Evolutionary conservation across 2,113 vertebrate genomes (phyloP).

Genomic region (Microcebus jonahi): DNA sequence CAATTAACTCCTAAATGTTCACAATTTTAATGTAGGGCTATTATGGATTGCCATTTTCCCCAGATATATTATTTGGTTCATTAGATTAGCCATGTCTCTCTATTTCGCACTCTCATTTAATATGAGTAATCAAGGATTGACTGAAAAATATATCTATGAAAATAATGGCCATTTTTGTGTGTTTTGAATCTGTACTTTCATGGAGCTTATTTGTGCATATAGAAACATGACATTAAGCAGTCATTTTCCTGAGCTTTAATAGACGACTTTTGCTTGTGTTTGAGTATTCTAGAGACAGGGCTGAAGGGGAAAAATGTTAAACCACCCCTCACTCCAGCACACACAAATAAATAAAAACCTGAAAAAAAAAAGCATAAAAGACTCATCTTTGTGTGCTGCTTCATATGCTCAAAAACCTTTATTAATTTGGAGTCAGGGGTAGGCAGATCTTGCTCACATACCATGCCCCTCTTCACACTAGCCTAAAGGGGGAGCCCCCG

Average conservation of each 20-base stretch:
- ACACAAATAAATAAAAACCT: not conserved
- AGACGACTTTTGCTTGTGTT: slow-evolving; percentile 38
- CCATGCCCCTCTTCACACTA: not conserved
- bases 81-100: slow-evolving; percentile 22
- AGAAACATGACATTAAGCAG: slow-evolving; percentile 8
- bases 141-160: not conserved
- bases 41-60: not conserved
- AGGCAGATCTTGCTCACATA: not conserved
- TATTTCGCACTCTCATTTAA: slow-evolving; percentile 36
- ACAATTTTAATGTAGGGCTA: not conserved
- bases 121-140: slow-evolving; percentile 30
- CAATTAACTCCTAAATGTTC: slow-evolving; percentile 26
- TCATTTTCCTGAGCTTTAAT: slow-evolving; percentile 49
- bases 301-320: slow-evolving; percentile 9
- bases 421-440: not conserved
- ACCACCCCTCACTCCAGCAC: not conserved
- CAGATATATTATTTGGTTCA: slow-evolving; percentile 23
- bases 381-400: slow-evolving; percentile 1
- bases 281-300: not conserved
- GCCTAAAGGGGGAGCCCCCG: slow-evolving; percentile 60
- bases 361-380: slow-evolving; percentile 48
- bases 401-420: not conserved
- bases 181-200: slow-evolving; percentile 35
- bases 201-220: not conserved
- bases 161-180: slow-evolving; percentile 16